These are phyloP conservation scores for Myoxocephalus aenaeus DNA, from an alignment of 2,797 vertebrate genomes.

Conservation along the genomic window DNA sequence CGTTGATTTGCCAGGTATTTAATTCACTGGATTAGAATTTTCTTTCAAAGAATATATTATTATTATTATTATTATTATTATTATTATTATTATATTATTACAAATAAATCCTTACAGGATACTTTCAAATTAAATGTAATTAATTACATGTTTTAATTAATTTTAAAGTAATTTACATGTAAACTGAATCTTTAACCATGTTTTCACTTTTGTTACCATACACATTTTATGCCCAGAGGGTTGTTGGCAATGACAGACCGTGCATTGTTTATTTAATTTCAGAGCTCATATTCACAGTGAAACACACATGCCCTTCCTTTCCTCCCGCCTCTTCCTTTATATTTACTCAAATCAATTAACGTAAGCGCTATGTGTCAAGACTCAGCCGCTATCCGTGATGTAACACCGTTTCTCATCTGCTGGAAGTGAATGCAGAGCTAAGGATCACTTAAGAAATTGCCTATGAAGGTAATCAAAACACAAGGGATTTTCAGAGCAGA, in stretches of 20 bases:
- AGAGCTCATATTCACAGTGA: background rate
- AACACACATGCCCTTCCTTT: background rate
- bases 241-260: background rate
- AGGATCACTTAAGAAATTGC: conserved; percentile 39
- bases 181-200: background rate
- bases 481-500: conserved; percentile 1
- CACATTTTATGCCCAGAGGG: background rate
- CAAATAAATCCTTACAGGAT: background rate
- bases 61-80: too few relatives aligned
- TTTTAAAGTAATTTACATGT: background rate
- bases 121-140: background rate
- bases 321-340: background rate
- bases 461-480: conserved; percentile 16
- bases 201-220: background rate
- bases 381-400: background rate
- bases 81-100: too few relatives aligned
- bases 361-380: background rate
- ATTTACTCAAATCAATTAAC: conserved; percentile 11
- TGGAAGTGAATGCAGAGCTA: background rate
- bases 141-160: background rate
- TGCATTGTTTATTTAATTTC: background rate
- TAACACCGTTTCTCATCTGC: background rate
- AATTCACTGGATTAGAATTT: background rate
- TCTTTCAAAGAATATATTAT: too few relatives aligned
- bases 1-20: background rate